A percentile compares a stretch with the other conserved stretches of the same genome.
phyloP scores from a whole-genome alignment of 2,888 invertebrate genomes.

The Leucoptera coffeella region DNA sequence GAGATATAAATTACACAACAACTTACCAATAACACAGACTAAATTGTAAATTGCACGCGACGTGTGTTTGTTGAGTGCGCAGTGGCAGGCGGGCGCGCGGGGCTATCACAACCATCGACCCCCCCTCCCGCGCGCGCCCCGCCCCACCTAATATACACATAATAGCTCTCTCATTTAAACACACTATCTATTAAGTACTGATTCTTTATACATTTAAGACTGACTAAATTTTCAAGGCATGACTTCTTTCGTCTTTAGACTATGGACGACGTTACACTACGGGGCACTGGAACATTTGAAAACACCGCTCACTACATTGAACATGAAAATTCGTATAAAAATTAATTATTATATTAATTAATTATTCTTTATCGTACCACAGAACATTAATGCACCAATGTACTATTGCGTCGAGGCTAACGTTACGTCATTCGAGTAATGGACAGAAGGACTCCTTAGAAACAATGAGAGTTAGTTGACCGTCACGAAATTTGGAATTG shows the following conservation, averaged over 20 bases:
- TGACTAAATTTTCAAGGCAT: constrained; percentile 49
- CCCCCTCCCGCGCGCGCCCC: constrained; percentile 4
- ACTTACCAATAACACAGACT: constrained; percentile 50
- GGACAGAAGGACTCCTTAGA: constrained; percentile 39
- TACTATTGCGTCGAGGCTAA: constrained; percentile 28
- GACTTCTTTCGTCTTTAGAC: constrained; percentile 42
- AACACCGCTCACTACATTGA: constrained; percentile 34
- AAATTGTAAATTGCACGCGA: constrained; percentile 50
- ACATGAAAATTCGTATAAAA: constrained; percentile 39
- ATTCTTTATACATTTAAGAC: constrained; percentile 33
- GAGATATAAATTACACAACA: constrained; percentile 51
- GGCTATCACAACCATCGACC: constrained; percentile 32
- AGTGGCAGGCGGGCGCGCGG: constrained; percentile 12
- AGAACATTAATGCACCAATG: too few relatives aligned
- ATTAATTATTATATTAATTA: constrained; percentile 24
- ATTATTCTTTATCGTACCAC: too few relatives aligned
- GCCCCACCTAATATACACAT: constrained; percentile 11
- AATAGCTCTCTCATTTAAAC: constrained; percentile 32
- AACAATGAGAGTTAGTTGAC: constrained; percentile 5
- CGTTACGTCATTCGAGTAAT: constrained; percentile 12
- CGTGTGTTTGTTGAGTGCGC: too few relatives aligned
- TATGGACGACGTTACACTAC: constrained; percentile 49
- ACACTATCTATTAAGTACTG: constrained; percentile 49
- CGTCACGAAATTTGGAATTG: constrained; percentile 18
- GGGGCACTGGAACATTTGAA: constrained; percentile 49